Base-by-base conservation (phyloP, 2,113 vertebrate species). In the Caloenas nicobarica region DNA sequence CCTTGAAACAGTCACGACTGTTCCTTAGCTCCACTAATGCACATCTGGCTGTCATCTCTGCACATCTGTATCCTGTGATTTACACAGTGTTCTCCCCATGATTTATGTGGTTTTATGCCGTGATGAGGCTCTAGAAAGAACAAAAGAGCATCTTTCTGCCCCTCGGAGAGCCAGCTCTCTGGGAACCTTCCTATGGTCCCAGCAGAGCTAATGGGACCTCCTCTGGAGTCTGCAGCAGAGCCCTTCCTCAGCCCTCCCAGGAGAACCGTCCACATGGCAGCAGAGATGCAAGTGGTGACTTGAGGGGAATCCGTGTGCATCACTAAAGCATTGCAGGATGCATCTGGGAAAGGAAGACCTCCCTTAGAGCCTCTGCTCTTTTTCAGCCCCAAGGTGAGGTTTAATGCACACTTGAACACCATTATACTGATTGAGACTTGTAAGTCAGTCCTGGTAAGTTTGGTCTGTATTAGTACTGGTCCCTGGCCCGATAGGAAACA, bases 1-100 rank as follows among this genome's bases (percentile, higher is more conserved):
- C 90, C 90, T 51, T 22, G 44, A 86, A 79, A 36, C 54, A 69
- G 70, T 85, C 90, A 57, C 4, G 21, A 34, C 81, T n/a, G 51
- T 7, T 94, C 54, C 62, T 65, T 12, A 69, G 62, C 79, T 80
- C 54, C 2, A 1, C 34, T 24, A 15, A 46, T 54, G 62, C 71
- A 69, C 91, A 94, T 94, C 92, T 93, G 92, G 83, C 86, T 90
- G 86, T 92, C 94, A 81, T 92, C 80, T 78, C 88, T 51, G 86
- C 88, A 92, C 92, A 95, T 93, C 86, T 86, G 91, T 58, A 57
- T 58, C 64, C 91, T 51, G 64, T 46, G 82, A 73, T 58, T 86
- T 61, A 64, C 46, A 64, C 40, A 16, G 29, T 44, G 50, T 74
- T 78, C 51, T 81, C 76, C 29, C 9, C 0, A 5, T 16, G 42